These are phyloP conservation scores for Tetramorium parvispinum DNA, from an alignment of 1,140 invertebrate genomes.

Conservation along the genomic window DNA sequence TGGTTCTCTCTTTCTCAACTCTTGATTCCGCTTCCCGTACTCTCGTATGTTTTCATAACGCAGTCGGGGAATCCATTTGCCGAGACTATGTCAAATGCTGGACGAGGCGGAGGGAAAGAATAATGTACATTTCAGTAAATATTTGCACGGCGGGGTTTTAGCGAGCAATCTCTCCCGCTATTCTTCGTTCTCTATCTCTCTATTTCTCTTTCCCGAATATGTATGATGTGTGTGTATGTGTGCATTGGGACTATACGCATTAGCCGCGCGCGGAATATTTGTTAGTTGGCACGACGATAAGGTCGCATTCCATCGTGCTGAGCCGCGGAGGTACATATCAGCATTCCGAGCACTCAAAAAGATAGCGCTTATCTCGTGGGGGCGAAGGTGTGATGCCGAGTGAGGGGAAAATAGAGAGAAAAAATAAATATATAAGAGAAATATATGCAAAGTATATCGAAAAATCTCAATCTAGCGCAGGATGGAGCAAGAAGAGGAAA, in stretches of 20 bases:
- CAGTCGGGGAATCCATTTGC: constrained; percentile 14
- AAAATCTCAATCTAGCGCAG: neutral
- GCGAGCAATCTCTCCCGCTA: neutral
- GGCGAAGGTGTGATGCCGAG: constrained; percentile 19
- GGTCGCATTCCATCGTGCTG: constrained; percentile 63
- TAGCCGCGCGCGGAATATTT: constrained; percentile 60
- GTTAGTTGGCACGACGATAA: constrained; percentile 73
- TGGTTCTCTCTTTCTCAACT: neutral
- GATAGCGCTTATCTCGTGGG: constrained; percentile 61
- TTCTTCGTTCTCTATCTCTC: neutral
- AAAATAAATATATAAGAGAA: neutral
- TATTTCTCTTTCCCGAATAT: neutral
- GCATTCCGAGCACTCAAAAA: constrained; percentile 43
- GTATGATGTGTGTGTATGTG: neutral
- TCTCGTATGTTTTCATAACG: constrained; percentile 27
- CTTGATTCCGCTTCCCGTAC: neutral
- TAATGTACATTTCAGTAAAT: constrained; percentile 57
- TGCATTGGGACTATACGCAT: constrained; percentile 3
- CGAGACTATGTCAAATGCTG: constrained; percentile 33
- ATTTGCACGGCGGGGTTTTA: constrained; percentile 55
- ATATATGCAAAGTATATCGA: constrained; percentile 3
- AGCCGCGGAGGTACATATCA: constrained; percentile 58
- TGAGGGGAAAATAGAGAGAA: neutral
- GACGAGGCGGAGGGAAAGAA: constrained; percentile 28
- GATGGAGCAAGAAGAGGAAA: neutral